phyloP scores from a whole-genome alignment of 2,113 vertebrate genomes.

The Lethenteron camtschaticum region DNA sequence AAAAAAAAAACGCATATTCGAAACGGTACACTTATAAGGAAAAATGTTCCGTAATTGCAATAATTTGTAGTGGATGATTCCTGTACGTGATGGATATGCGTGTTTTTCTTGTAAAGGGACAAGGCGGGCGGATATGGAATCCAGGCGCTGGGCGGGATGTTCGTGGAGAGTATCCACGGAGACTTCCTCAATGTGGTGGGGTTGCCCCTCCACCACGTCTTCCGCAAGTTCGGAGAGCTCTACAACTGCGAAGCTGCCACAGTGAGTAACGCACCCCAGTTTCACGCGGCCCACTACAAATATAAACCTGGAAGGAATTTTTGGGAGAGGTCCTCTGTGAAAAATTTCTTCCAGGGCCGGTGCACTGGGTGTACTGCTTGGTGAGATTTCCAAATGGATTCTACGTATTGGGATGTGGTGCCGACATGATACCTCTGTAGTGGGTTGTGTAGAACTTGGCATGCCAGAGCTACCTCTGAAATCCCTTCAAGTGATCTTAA shows the following conservation, averaged over 20 bases:
- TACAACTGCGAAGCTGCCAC: conserved; percentile 16
- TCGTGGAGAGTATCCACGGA: conserved; percentile 56
- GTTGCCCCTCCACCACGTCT: conserved; percentile 84
- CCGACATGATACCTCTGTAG: too few relatives aligned
- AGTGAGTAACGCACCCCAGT: too few relatives aligned
- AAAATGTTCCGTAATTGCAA: background rate
- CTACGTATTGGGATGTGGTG: too few relatives aligned
- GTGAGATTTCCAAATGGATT: too few relatives aligned
- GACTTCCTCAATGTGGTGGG: conserved; percentile 83
- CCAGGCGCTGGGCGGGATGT: conserved; percentile 73
- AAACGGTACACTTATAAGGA: background rate
- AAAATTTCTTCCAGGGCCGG: too few relatives aligned
- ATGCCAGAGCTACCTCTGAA: too few relatives aligned
- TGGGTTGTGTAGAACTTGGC: too few relatives aligned
- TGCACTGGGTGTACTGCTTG: too few relatives aligned
- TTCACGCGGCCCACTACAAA: too few relatives aligned
- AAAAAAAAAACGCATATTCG: background rate
- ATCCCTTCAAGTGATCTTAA: too few relatives aligned
- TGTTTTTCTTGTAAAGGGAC: conserved; percentile 32
- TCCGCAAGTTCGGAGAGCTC: conserved; percentile 40
- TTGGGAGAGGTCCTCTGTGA: too few relatives aligned
- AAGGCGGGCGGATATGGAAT: conserved; percentile 95
- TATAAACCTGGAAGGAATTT: too few relatives aligned
- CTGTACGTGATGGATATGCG: background rate
- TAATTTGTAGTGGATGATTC: background rate